A percentile compares a stretch with the other conserved stretches of the same genome.
Evolutionary conservation across 2,113 vertebrate genomes (phyloP).

Genomic region (Apodemus speciosus): DNA sequence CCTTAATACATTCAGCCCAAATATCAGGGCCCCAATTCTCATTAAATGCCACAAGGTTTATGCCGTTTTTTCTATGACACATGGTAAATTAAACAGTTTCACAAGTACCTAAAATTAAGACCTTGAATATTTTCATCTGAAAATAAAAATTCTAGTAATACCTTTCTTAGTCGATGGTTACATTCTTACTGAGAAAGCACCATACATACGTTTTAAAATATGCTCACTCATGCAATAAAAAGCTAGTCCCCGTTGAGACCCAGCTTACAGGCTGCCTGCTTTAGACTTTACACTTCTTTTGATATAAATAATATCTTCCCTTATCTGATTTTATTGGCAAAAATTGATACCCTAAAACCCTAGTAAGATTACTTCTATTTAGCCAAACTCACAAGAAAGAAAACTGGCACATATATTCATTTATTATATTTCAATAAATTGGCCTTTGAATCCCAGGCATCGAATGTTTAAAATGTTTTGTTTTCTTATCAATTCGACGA

Average conservation of each 20-base stretch:
- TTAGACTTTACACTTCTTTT: neutral
- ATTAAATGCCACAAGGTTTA: slow-evolving; percentile 19
- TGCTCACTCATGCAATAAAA: neutral
- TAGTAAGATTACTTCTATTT: neutral
- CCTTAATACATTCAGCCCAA: neutral
- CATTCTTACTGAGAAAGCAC: neutral
- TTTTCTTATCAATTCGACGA: neutral
- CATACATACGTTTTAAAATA: neutral
- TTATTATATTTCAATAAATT: slow-evolving; percentile 21
- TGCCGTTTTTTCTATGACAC: neutral
- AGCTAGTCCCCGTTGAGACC: neutral
- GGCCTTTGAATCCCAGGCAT: neutral
- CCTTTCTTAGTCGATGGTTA: neutral
- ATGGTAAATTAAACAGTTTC: neutral
- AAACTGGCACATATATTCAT: neutral
- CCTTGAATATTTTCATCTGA: neutral
- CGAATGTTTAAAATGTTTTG: neutral
- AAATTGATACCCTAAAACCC: neutral
- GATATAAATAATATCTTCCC: neutral
- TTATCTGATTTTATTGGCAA: slow-evolving; percentile 3
- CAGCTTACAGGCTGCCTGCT: neutral
- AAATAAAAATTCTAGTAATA: slow-evolving; percentile 5
- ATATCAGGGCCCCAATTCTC: neutral
- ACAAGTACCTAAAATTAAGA: neutral
- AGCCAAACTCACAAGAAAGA: neutral